These are phyloP conservation scores for Linepithema humile DNA, from an alignment of 1,140 invertebrate species.

Conservation along the genomic window DNA sequence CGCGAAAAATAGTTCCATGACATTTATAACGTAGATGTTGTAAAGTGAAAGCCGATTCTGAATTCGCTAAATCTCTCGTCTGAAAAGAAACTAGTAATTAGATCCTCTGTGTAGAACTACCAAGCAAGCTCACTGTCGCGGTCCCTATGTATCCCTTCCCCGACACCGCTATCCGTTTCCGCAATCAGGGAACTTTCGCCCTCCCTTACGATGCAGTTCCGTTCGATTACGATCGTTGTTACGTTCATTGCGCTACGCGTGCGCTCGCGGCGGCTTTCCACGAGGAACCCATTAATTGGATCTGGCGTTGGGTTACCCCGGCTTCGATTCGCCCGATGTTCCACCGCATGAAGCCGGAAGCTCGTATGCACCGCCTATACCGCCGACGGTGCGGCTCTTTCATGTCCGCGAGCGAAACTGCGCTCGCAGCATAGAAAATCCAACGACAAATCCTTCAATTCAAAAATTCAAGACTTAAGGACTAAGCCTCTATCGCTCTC, in stretches of 20 bases:
- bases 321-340: constrained; percentile 59
- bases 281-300: constrained; percentile 73
- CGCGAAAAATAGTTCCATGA: no score
- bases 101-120: not conserved
- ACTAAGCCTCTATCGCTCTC: not conserved
- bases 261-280: constrained; percentile 54
- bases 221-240: constrained; percentile 67
- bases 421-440: not conserved
- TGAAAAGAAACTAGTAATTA: not conserved
- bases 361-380: constrained; percentile 36
- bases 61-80: not conserved
- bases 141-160: not conserved
- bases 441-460: not conserved
- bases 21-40: no score
- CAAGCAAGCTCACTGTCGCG: not conserved
- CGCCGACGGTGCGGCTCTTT: constrained; percentile 4
- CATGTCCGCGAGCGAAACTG: not conserved
- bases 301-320: constrained; percentile 68
- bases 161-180: constrained; percentile 19
- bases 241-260: constrained; percentile 53
- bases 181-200: constrained; percentile 49
- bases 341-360: constrained; percentile 48
- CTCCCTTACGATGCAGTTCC: constrained; percentile 57
- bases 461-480: not conserved
- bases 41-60: not conserved